Evolutionary conservation across 2,888 invertebrate species (phyloP).

Genomic region (Drosophila nr. fundita): DNA sequence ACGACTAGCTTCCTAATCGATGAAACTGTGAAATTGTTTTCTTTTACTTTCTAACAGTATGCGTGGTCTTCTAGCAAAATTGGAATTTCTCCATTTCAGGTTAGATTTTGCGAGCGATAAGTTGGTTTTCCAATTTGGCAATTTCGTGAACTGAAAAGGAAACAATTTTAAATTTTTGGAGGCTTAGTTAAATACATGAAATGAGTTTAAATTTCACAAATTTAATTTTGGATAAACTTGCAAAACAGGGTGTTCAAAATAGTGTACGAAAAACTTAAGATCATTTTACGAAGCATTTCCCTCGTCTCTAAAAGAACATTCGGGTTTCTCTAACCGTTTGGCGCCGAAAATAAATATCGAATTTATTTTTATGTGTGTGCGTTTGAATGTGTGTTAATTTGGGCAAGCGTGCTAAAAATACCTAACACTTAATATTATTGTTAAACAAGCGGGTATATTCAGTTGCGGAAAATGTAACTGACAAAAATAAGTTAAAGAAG

Average conservation of each 20-base stretch:
- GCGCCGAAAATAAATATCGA: constrained; percentile 39
- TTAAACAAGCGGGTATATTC: not conserved
- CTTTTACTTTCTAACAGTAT: constrained; percentile 2
- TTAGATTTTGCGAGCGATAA: not conserved
- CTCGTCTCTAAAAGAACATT: constrained; percentile 19
- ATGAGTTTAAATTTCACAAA: not conserved
- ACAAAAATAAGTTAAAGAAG: not conserved
- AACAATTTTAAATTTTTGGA: not conserved
- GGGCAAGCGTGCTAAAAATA: constrained; percentile 30
- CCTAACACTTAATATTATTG: constrained; percentile 1
- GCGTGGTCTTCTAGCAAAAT: not conserved
- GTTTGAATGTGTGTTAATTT: constrained; percentile 13
- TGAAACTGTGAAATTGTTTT: too few relatives aligned
- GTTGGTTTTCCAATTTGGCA: not conserved
- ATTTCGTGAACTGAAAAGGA: not conserved
- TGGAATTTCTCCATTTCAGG: not conserved
- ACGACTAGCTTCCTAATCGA: constrained; percentile 4
- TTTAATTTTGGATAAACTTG: not conserved
- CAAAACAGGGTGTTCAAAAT: not conserved
- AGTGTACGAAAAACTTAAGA: not conserved
- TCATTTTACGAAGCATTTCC: not conserved
- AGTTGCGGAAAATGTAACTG: not conserved
- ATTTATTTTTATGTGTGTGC: constrained; percentile 9
- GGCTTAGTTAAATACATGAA: too few relatives aligned
- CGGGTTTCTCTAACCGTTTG: constrained; percentile 2